Conservation (phyloP, 1,140 invertebrate species). For the Drosophila takahashii region DNA sequence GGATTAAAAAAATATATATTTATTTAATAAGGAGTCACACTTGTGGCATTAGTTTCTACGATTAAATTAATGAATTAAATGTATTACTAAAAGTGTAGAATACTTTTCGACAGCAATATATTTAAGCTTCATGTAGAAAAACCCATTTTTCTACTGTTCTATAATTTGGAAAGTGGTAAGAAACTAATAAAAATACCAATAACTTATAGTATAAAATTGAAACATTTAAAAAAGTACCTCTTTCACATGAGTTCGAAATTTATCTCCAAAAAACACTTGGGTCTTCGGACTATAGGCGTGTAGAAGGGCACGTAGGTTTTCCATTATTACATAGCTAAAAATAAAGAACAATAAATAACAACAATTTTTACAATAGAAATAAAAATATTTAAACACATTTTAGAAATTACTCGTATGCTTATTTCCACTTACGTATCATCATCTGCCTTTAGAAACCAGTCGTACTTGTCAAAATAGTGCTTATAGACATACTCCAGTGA, state of each 20-base stretch:
- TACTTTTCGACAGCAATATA: neutral
- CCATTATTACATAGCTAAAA: constrained; percentile 86
- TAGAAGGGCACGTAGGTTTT: constrained; percentile 96
- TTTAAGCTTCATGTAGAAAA: neutral
- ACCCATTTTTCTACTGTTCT: neutral
- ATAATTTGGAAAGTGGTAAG: no score
- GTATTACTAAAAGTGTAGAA: neutral
- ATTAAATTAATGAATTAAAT: neutral
- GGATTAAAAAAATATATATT: no score
- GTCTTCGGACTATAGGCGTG: constrained; percentile 88
- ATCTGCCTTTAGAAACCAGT: constrained; percentile 98
- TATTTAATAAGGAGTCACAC: no score
- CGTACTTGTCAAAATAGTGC: constrained; percentile 91
- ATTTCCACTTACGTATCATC: constrained; percentile 97
- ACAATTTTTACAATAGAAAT: no score
- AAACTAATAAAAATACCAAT: no score
- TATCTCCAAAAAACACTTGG: constrained; percentile 94
- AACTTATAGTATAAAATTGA: no score
- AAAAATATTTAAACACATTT: no score
- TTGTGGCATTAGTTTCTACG: no score
- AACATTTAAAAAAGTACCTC: constrained; percentile 2
- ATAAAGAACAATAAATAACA: no score
- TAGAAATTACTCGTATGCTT: no score
- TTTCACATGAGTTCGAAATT: constrained; percentile 88
- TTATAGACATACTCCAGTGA: constrained; percentile 95